Conservation (phyloP, 2,888 invertebrate species). For the Ochropleura leucogaster region DNA sequence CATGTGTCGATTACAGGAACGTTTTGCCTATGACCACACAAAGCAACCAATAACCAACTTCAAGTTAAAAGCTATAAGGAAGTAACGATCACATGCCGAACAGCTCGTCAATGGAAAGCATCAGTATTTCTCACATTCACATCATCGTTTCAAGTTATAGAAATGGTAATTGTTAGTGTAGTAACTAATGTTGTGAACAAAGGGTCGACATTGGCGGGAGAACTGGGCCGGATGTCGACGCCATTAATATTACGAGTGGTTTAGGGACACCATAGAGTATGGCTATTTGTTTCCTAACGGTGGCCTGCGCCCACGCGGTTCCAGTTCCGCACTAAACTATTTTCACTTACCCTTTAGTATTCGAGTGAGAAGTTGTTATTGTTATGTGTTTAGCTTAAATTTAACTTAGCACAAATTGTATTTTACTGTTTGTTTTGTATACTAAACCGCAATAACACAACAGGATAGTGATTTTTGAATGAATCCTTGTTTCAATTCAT, state of each 20-base stretch:
- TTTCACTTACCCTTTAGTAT: constrained; percentile 62
- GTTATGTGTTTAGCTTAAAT: constrained; percentile 38
- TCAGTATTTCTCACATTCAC: constrained; percentile 38
- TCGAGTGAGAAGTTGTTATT: constrained; percentile 39
- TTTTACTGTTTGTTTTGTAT: neutral
- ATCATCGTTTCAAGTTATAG: constrained; percentile 53
- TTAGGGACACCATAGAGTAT: constrained; percentile 69
- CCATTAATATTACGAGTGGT: constrained; percentile 72
- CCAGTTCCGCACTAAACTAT: constrained; percentile 67
- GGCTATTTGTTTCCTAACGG: constrained; percentile 74
- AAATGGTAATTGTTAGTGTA: constrained; percentile 57
- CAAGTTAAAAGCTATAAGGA: constrained; percentile 45
- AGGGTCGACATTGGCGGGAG: constrained; percentile 62
- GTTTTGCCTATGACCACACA: constrained; percentile 35
- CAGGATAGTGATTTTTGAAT: constrained; percentile 22
- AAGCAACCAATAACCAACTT: constrained; percentile 34
- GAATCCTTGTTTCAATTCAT: constrained; percentile 1
- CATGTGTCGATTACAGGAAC: constrained; percentile 49
- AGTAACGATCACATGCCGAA: constrained; percentile 43
- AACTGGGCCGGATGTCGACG: constrained; percentile 71
- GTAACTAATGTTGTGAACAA: constrained; percentile 61
- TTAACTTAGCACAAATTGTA: constrained; percentile 25
- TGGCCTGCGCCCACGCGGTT: constrained; percentile 69
- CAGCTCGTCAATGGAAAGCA: constrained; percentile 34
- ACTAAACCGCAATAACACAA: constrained; percentile 23